phyloP scores from a whole-genome alignment of 2,797 vertebrate genomes.

The Mycteria americana region DNA sequence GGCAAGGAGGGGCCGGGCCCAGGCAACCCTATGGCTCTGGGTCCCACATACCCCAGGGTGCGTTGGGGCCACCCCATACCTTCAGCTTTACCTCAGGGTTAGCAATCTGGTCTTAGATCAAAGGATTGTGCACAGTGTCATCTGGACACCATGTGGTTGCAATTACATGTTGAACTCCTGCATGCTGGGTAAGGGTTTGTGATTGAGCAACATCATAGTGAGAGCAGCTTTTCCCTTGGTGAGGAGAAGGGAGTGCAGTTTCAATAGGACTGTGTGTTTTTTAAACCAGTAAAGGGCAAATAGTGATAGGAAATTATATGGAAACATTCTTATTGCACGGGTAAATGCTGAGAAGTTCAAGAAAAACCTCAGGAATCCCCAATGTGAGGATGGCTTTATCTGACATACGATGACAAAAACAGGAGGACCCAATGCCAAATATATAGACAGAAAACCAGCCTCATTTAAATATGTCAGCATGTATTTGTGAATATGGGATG shows the following conservation, averaged over 20 bases:
- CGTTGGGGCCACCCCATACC: fast-evolving
- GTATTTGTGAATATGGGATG: background rate
- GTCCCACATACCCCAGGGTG: fast-evolving
- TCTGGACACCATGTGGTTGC: background rate
- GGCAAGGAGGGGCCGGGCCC: fast-evolving
- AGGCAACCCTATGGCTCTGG: background rate
- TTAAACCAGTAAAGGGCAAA: background rate
- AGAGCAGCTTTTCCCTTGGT: background rate
- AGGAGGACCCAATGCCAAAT: background rate
- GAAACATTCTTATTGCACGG: background rate
- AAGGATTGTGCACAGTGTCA: background rate
- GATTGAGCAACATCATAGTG: fast-evolving
- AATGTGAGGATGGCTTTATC: background rate
- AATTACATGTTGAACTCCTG: background rate
- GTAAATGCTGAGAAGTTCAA: background rate
- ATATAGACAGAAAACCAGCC: background rate
- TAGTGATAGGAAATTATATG: background rate
- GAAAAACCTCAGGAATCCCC: background rate
- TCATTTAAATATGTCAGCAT: background rate
- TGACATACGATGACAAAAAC: background rate
- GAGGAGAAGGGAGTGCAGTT: background rate
- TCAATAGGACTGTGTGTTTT: background rate
- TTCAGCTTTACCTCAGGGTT: background rate
- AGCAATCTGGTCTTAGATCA: background rate
- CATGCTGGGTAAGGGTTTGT: background rate